Base-by-base conservation (phyloP, 2,888 invertebrate genomes). In the Muschampia plurimacula region DNA sequence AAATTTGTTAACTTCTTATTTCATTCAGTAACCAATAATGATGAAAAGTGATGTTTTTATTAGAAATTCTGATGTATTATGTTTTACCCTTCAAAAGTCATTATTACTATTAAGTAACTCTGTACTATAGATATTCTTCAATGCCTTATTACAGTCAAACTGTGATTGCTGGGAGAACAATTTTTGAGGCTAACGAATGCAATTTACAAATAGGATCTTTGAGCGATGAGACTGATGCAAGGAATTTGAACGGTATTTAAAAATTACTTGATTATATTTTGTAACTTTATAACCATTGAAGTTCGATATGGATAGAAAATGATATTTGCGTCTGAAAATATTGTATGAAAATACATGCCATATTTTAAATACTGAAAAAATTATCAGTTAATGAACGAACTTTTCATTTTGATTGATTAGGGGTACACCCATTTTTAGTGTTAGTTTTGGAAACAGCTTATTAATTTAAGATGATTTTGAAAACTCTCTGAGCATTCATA, bases 121-220 rank as follows among this genome's bases (percentile, higher is more conserved):
- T 52, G 69, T 63, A 69, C 60, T 68, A 72, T 71, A 64, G 70
- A 68, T 67, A 39, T 67, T 62, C 66, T 41, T 62, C 66, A 76
- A 75, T 84, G 84, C 83, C 82, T 84, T 84, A 82, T 77, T 76
- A 78, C 81, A 82, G 82, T 84, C 39, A 78, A 80, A 82, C 84
- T 84, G 84, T 83, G 82, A 81, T 80, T 75, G 67, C 75, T 73
- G 75, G 74, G 75, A 77, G 77, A 76, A 74, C 72, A 75, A 77
- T 74, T 77, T 75, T 79, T 74, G 82, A 82, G 81, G 81, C 80
- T 81, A 71, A 59, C 13, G 59, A 59, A 46, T 71, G 78, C 76
- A 77, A 74, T 74, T 78, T 66, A 73, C 72, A 67, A 74, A 71
- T 72, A 70, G 74, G 69, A 74, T 75, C 69, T 74, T 77, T 59